Evolutionary conservation across 2,888 invertebrate species (phyloP), one percentile per base, ranked within the genome.

Genomic region (Anodontia alba): DNA sequence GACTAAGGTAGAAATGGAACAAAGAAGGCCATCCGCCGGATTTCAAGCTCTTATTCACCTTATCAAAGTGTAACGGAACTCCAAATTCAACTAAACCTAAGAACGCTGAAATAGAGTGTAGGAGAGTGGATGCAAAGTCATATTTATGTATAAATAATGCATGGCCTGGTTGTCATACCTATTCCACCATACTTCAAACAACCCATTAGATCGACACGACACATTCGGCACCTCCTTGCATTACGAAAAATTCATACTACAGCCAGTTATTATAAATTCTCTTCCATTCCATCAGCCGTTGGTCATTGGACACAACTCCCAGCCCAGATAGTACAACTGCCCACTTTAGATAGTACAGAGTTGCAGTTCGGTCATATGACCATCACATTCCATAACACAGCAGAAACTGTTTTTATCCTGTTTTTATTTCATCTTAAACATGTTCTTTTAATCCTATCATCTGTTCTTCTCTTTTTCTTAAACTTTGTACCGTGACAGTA

Each of bases 121-220:
- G 67, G 67, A 36, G 36, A 67, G 67, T 7, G 8, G 67, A 67
- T 67, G 67, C 67, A 36, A 36, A 67, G 38, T 33, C 17, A 38
- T 36, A 38, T 67, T 20, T 67, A 8, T 67, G 7, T 38, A 8
- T 38, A 36, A 42, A 67, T 67, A 5, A 23, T 67, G 10, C 31
- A 67, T 67, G 67, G 42, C 2, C 67, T 67, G 1, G 67, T 67
- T 36, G 67, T 36, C 33, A 42, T 67, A 26, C 67, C 67, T 12
- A 17, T 67, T 33, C 67, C 67, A 15, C 36, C 33, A 67, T 42
- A 67, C 12, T 42, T 67, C n/a, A n/a, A 67, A 31, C 67, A 67
- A 17, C 67, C 67, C 38, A 10, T 15, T 12, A 33, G 42, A 67
- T 17, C n/a, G 67, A 67, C 67, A 38, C 5, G 42, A 67, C 36